Conservation (phyloP, 2,888 invertebrate species). For the Eumerus sabulonum region DNA sequence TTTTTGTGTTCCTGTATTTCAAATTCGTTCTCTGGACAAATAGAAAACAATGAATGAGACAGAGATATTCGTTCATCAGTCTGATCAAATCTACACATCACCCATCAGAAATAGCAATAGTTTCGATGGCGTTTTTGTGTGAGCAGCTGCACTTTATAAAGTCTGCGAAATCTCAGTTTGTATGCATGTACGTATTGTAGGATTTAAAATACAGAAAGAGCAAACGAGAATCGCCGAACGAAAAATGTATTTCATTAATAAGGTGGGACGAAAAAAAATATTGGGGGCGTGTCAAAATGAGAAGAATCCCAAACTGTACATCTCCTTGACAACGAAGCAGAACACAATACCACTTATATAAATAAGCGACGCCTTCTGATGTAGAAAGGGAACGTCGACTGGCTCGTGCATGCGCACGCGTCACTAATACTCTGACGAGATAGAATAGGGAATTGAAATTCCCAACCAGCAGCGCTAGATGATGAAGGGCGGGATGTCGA, state of each 20-base stretch:
- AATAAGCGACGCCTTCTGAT: constrained; percentile 19
- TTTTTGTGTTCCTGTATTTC: constrained; percentile 48
- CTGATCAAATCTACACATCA: constrained; percentile 52
- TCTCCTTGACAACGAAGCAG: constrained; percentile 61
- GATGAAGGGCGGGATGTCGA: constrained; percentile 43
- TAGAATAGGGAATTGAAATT: constrained; percentile 24
- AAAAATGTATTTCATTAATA: too few relatives aligned
- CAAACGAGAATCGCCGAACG: constrained; percentile 36
- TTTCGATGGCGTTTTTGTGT: constrained; percentile 51
- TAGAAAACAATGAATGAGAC: constrained; percentile 63
- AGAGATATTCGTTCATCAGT: constrained; percentile 45
- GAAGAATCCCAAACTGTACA: constrained; percentile 21
- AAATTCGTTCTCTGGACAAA: constrained; percentile 65
- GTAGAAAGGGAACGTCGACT: constrained; percentile 48
- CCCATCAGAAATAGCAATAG: constrained; percentile 55
- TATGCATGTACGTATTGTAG: too few relatives aligned
- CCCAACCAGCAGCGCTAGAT: constrained; percentile 2
- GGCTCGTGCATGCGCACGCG: constrained; percentile 56
- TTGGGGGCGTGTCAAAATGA: constrained; percentile 29
- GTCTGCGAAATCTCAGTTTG: constrained; percentile 40
- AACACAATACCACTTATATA: constrained; percentile 10
- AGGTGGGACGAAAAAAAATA: background rate
- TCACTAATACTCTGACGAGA: constrained; percentile 24
- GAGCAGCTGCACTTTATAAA: constrained; percentile 64
- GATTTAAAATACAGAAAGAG: constrained; percentile 26